These are phyloP conservation scores for Diabrotica undecimpunctata DNA, from an alignment of 1,140 invertebrate genomes.

Conservation along the genomic window DNA sequence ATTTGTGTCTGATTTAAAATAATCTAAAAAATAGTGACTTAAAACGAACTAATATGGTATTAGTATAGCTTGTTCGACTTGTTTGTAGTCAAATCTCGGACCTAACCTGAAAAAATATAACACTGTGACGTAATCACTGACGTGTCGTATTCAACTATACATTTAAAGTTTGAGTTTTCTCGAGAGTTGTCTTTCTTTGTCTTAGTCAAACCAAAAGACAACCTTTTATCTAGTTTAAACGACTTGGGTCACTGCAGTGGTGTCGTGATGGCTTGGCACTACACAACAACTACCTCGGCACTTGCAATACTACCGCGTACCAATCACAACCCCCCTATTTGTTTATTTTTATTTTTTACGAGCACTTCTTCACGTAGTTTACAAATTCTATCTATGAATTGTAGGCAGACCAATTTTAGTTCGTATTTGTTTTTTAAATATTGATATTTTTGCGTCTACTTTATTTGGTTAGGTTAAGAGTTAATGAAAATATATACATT, in stretches of 20 bases:
- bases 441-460: slow-evolving; percentile 9
- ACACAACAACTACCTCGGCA: slow-evolving; percentile 43
- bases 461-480: too few species aligned
- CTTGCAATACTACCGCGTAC: slow-evolving; percentile 19
- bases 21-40: too few species aligned
- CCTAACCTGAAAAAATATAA: too few species aligned
- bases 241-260: slow-evolving; percentile 29
- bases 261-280: slow-evolving; percentile 37
- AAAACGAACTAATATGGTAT: too few species aligned
- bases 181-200: slow-evolving; percentile 10
- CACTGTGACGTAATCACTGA: too few species aligned
- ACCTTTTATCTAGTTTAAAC: not conserved
- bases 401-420: slow-evolving; percentile 17
- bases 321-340: not conserved
- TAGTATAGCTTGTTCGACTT: too few species aligned
- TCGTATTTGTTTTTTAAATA: slow-evolving; percentile 13
- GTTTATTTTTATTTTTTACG: not conserved
- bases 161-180: too few species aligned
- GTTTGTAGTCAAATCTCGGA: too few species aligned
- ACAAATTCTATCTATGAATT: slow-evolving; percentile 14
- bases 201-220: not conserved
- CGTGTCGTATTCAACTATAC: too few species aligned
- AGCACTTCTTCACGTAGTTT: slow-evolving; percentile 13
- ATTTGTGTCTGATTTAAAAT: too few species aligned
- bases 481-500: too few species aligned